Evolutionary conservation across 2,113 vertebrate genomes (phyloP), one percentile per base, ranked within the genome.

Genomic region (Edolisoma coerulescens): DNA sequence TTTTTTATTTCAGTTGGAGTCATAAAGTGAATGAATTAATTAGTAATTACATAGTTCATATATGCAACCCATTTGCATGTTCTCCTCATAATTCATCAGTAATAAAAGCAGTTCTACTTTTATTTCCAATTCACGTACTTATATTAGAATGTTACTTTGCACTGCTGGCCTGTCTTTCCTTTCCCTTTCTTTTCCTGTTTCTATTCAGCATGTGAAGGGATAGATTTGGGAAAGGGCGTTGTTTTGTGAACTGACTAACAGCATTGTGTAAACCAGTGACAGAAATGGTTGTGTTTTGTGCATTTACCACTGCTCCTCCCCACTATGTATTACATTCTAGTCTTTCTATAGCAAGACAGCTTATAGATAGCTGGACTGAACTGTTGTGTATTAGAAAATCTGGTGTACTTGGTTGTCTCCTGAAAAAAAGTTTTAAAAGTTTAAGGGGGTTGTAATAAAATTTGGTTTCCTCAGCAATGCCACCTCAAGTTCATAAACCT

Each of bases 101-200:
- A 96, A 82, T 75, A 89, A 82, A 91, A 88, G 68, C 60, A 44
- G 39, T 68, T 90, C 75, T 88, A 69, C 45, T 87, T 84, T 79
- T 87, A 67, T 50, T 90, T 90, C 68, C 32, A 78, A 42, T 91
- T 63, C 49, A 23, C 8, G 1, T 65, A 63, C 27, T 86, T 88
- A 56, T 6, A 41, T 68, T 83, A 77, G 39, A 88, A 73, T 13
- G 49, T 77, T 82, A 50, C 50, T 84, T 90, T 65, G 21, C 41
- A 28, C 60, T 85, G 39, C 28, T 84, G 77, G 68, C 27, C 26
- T 86, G 23, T 64, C 27, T 82, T 59, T 86, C 16, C 22, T 16
- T 82, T 89, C 33, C 20, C 11, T 79, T 89, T 89, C 39, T 69
- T 83, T 49, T 49, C 26, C 41, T 84, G 10, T 87, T 90, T 81